Conservation (phyloP, 2,888 invertebrate genomes). For the Meteorus colon region DNA sequence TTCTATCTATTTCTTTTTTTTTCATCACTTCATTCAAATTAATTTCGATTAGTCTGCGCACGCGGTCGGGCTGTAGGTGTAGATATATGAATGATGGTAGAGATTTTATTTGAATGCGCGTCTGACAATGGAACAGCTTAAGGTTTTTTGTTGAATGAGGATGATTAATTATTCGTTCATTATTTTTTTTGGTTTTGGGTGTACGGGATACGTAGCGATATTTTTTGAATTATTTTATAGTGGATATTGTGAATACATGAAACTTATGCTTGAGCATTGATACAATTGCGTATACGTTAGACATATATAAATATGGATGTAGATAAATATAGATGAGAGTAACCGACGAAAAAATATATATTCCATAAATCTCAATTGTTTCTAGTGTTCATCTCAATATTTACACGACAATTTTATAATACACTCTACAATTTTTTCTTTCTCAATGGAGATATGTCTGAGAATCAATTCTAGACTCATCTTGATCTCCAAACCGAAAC, state of each 20-base stretch:
- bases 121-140: slow-evolving; percentile 53
- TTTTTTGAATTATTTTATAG: slow-evolving; percentile 39
- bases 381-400: too few relatives aligned
- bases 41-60: slow-evolving; percentile 51
- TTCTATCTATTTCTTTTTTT: not conserved
- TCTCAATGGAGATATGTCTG: too few relatives aligned
- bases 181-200: slow-evolving; percentile 35
- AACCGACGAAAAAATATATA: too few relatives aligned
- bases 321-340: too few relatives aligned
- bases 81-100: slow-evolving; percentile 29
- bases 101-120: slow-evolving; percentile 44
- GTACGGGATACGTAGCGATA: slow-evolving; percentile 42
- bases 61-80: slow-evolving; percentile 21
- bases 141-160: slow-evolving; percentile 49
- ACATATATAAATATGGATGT: not conserved
- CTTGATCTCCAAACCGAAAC: too few relatives aligned
- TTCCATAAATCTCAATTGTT: too few relatives aligned
- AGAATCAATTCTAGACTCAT: too few relatives aligned
- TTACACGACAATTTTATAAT: too few relatives aligned
- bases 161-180: slow-evolving; percentile 52
- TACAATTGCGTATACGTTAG: not conserved
- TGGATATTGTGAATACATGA: slow-evolving; percentile 13
- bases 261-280: not conserved
- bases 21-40: slow-evolving; percentile 38
- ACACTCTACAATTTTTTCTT: too few relatives aligned